Base-by-base conservation (phyloP, 2,888 invertebrate species). In the Odontomyia ornata region DNA sequence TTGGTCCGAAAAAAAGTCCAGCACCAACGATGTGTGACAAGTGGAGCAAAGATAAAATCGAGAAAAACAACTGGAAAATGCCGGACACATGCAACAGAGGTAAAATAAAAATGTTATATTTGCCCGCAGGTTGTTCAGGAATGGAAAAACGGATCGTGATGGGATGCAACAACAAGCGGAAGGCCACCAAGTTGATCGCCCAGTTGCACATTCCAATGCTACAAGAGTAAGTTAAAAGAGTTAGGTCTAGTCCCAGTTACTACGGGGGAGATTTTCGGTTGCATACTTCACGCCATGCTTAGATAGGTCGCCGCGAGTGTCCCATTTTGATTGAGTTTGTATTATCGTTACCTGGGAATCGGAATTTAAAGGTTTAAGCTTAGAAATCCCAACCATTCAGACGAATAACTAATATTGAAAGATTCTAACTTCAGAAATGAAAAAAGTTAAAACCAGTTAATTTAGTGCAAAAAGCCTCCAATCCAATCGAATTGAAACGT, bases 1-100 rank as follows among this genome's bases (percentile, higher is more conserved):
- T 60, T n/a, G n/a, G 9, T 9, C 36, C 36, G 5, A 36, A 36
- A 57, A 60, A 73, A 72, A 56, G 57, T 25, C 43, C 65, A 47
- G 64, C 75, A 13, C 62, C 75, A 28, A 23, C 75, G 43, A 75
- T 30, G 75, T 75, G 75, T 75, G 75, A 75, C 75, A 75, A 28
- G 13, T 36, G 23, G 30, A 65, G 60, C 52, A 25, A 60, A 71
- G 52, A 52, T 23, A 57, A 72, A 60, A 30, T 60, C 11, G 60
- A 73, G 28, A 57, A 60, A 18, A 47, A 69, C 69, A 67, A 64
- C 52, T 18, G 36, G 36, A 36, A 36, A 36, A 52, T 18, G 18
- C 52, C 15, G 36, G 18, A 52, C 52, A 52, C 52, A 18, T n/a
- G 18, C 52, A 52, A 18, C 52, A 52, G 18, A 4, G 18, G 18